phyloP scores from a whole-genome alignment of 2,113 vertebrate genomes.

The Theropithecus gelada region DNA sequence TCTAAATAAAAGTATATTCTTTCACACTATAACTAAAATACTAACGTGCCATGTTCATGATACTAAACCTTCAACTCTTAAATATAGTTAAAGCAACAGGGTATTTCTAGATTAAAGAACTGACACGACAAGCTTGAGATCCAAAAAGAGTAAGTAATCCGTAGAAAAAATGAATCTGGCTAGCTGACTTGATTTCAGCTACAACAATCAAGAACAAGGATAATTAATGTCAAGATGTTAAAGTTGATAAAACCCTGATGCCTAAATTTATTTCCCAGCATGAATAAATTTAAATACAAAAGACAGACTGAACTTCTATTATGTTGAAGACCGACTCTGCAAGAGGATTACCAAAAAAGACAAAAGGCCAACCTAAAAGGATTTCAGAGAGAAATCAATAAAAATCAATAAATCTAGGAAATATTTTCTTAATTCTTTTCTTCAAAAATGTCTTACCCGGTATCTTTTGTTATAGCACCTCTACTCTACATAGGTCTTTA shows the following conservation, averaged over 20 bases:
- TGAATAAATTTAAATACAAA: neutral
- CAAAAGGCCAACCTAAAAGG: conserved; percentile 22
- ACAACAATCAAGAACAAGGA: conserved; percentile 16
- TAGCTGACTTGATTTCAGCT: neutral
- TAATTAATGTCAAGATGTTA: neutral
- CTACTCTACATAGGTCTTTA: neutral
- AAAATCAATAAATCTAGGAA: neutral
- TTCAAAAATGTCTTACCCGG: neutral
- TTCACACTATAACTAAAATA: conserved; percentile 28
- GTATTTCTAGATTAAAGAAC: neutral
- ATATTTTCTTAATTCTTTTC: neutral
- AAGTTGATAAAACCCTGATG: neutral
- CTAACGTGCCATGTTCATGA: neutral
- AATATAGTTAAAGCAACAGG: conserved; percentile 1
- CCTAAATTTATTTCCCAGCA: neutral
- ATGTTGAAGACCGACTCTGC: neutral
- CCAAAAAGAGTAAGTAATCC: neutral
- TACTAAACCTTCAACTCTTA: conserved; percentile 21
- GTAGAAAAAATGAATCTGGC: neutral
- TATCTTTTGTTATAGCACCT: neutral
- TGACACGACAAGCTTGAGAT: neutral
- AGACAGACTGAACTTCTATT: neutral
- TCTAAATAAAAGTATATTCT: neutral
- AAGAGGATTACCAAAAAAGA: conserved; percentile 11
- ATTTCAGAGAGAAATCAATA: neutral